Evolutionary conservation across 2,797 vertebrate genomes (phyloP).

Genomic region (Microcaecilia unicolor): DNA sequence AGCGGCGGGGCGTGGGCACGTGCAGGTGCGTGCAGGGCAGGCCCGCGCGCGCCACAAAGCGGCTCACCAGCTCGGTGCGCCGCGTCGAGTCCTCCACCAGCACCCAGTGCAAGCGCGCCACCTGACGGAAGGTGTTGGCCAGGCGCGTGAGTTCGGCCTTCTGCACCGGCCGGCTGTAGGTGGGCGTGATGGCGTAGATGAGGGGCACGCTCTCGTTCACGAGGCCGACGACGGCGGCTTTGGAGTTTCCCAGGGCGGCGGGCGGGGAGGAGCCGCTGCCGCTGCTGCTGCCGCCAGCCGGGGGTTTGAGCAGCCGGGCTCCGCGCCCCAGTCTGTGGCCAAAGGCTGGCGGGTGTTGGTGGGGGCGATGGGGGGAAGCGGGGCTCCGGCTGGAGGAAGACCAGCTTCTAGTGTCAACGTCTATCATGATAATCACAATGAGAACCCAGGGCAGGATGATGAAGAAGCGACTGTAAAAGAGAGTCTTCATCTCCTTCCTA

Average conservation of each 20-base stretch:
- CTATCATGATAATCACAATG: constrained; percentile 87
- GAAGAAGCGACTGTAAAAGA: constrained; percentile 80
- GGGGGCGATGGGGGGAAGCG: constrained; percentile 15
- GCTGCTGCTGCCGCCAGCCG: constrained; percentile 19
- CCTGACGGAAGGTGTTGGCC: constrained; percentile 88
- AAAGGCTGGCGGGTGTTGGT: constrained; percentile 9
- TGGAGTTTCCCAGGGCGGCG: constrained; percentile 27
- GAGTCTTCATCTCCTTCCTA: constrained; percentile 72
- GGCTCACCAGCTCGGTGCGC: constrained; percentile 80
- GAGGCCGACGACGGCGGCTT: background rate
- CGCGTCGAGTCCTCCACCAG: constrained; percentile 82
- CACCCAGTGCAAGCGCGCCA: constrained; percentile 87
- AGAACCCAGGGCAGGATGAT: constrained; percentile 88
- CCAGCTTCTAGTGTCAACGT: constrained; percentile 72
- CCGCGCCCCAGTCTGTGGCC: constrained; percentile 14
- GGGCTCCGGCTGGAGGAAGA: constrained; percentile 39
- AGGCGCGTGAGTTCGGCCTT: constrained; percentile 92
- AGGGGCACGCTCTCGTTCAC: constrained; percentile 53
- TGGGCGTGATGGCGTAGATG: constrained; percentile 92
- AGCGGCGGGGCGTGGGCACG: constrained; percentile 81
- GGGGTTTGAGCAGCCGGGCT: constrained; percentile 28
- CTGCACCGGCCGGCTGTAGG: constrained; percentile 89
- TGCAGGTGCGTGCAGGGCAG: constrained; percentile 86
- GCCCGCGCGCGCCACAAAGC: constrained; percentile 72
- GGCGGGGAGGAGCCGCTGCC: constrained; percentile 18